Percentiles rank a stretch among this genome's conserved stretches.
phyloP scores from a whole-genome alignment of 2,888 invertebrate genomes.

The Tinea trinotella region DNA sequence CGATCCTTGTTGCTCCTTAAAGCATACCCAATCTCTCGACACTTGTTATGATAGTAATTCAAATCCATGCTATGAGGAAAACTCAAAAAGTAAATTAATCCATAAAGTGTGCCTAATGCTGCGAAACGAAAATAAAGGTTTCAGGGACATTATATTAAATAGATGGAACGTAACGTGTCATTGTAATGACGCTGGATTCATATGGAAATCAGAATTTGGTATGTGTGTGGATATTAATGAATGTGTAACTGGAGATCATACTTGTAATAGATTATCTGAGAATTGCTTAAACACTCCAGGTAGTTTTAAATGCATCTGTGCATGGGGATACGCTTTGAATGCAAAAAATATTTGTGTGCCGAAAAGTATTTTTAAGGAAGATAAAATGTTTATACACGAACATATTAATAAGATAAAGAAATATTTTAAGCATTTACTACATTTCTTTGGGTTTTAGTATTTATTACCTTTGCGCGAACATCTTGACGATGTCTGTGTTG shows the following conservation, averaged over 20 bases:
- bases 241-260: conserved; percentile 50
- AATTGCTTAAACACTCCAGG: conserved; percentile 73
- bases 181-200: conserved; percentile 63
- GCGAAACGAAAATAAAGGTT: conserved; percentile 50
- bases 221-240: conserved; percentile 76
- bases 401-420: neutral
- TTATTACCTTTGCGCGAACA: conserved; percentile 84
- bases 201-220: conserved; percentile 74
- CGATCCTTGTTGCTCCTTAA: conserved; percentile 74
- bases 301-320: conserved; percentile 58
- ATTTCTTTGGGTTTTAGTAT: conserved; percentile 3
- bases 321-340: conserved; percentile 54
- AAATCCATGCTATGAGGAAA: conserved; percentile 69
- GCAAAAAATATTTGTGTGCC: neutral
- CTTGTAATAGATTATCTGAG: conserved; percentile 51
- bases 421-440: conserved; percentile 1
- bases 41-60: conserved; percentile 50
- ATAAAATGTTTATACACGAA: neutral
- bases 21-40: conserved; percentile 43
- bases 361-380: conserved; percentile 8
- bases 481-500: conserved; percentile 79
- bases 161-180: conserved; percentile 75
- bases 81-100: conserved; percentile 24
- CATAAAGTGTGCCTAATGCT: conserved; percentile 36
- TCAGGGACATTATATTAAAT: conserved; percentile 63